These are phyloP conservation scores for Semaprochilodus insignis DNA, from an alignment of 2,797 vertebrate species.

Conservation along the genomic window DNA sequence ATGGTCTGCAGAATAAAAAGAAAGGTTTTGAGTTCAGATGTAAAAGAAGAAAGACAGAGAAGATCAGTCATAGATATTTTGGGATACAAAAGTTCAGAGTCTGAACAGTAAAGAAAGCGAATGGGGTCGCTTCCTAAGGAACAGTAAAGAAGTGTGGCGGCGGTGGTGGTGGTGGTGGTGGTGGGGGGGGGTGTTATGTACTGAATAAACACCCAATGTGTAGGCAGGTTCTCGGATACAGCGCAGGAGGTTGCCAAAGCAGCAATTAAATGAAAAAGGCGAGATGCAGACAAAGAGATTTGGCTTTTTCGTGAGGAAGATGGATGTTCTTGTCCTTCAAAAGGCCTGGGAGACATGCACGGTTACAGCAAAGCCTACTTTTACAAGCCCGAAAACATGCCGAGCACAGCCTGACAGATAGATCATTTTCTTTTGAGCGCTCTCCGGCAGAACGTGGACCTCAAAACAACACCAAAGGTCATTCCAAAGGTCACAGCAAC, in stretches of 20 bases:
- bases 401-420: slow-evolving; percentile 2
- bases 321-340: slow-evolving; percentile 34
- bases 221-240: slow-evolving; percentile 46
- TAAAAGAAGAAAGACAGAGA: neutral
- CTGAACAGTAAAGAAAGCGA: slow-evolving; percentile 50
- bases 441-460: neutral
- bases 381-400: neutral
- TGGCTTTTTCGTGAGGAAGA: slow-evolving; percentile 40
- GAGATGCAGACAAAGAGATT: slow-evolving; percentile 36
- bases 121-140: slow-evolving; percentile 52
- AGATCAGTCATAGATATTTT: no score
- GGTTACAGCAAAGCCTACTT: slow-evolving; percentile 27
- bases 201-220: slow-evolving; percentile 44
- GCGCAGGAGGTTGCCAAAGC: slow-evolving; percentile 65
- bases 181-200: slow-evolving; percentile 19
- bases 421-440: neutral
- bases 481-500: neutral
- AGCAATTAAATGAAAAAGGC: slow-evolving; percentile 62
- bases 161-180: slow-evolving; percentile 8
- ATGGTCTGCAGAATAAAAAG: no score
- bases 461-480: neutral
- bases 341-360: neutral
- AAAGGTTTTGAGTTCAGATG: no score
- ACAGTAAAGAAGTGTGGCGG: neutral
- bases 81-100: neutral